Conservation (phyloP, 2,888 invertebrate genomes). For the Rhagophthalmus giganteus region DNA sequence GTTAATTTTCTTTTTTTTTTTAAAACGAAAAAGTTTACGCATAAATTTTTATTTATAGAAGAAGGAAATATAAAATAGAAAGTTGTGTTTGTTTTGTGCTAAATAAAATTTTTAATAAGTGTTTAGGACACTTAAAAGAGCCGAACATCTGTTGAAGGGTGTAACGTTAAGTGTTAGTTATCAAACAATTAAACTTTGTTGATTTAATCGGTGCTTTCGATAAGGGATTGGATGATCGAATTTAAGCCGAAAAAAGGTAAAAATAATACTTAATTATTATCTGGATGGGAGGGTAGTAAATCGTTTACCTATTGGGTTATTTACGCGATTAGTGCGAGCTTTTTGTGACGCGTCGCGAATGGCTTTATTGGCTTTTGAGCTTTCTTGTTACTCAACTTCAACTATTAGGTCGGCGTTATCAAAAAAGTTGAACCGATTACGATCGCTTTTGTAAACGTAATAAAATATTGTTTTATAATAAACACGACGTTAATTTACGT, state of each 20-base stretch:
- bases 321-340: slow-evolving; percentile 23
- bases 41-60: slow-evolving; percentile 9
- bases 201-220: slow-evolving; percentile 16
- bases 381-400: slow-evolving; percentile 7
- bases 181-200: slow-evolving; percentile 29
- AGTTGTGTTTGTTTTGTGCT: slow-evolving; percentile 10
- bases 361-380: slow-evolving; percentile 25
- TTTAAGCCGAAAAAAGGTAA: slow-evolving; percentile 21
- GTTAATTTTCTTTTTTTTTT: neutral
- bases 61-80: slow-evolving; percentile 14
- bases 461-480: too few relatives aligned
- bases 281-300: slow-evolving; percentile 9
- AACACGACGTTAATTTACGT: neutral
- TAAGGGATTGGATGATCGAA: slow-evolving; percentile 24
- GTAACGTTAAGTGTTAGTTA: slow-evolving; percentile 21
- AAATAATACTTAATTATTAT: slow-evolving; percentile 23
- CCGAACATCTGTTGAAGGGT: slow-evolving; percentile 26
- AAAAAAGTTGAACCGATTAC: too few relatives aligned
- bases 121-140: slow-evolving; percentile 19
- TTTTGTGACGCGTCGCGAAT: slow-evolving; percentile 22
- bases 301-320: slow-evolving; percentile 18
- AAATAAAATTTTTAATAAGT: slow-evolving; percentile 9
- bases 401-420: neutral
- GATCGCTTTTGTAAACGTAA: neutral
- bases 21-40: neutral